Percentiles rank a stretch among this genome's conserved stretches.
These are phyloP conservation scores for Drosophila meridiana DNA, from an alignment of 2,888 invertebrate species.

Conservation along the genomic window DNA sequence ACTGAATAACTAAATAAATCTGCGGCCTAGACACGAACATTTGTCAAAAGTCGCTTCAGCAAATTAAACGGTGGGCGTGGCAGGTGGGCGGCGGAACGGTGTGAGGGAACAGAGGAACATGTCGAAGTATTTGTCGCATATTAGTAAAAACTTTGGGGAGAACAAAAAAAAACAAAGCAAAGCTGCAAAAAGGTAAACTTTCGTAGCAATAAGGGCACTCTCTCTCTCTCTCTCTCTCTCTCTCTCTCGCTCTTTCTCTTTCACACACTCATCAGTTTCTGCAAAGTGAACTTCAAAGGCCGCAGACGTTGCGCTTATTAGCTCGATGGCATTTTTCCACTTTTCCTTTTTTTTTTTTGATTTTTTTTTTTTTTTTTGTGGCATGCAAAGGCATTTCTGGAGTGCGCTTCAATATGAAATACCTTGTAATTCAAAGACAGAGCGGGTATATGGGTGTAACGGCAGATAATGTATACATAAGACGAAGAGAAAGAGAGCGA, in stretches of 20 bases:
- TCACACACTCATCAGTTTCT: constrained; percentile 14
- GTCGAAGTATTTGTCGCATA: constrained; percentile 39
- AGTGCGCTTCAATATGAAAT: constrained; percentile 57
- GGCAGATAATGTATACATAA: not conserved
- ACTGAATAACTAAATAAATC: constrained; percentile 72
- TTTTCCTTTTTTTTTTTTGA: not conserved
- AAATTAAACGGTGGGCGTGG: constrained; percentile 3
- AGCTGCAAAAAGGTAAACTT: constrained; percentile 10
- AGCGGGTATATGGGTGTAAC: not conserved
- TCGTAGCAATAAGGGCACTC: not conserved
- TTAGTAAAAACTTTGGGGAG: constrained; percentile 38
- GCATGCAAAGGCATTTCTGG: constrained; percentile 73
- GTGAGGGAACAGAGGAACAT: not conserved
- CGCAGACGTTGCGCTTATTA: constrained; percentile 66
- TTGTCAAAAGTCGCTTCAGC: constrained; percentile 50
- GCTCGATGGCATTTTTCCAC: constrained; percentile 61
- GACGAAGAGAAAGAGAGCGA: not conserved
- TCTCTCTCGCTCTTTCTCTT: not conserved
- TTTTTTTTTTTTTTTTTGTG: constrained; percentile 4
- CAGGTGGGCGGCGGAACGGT: not conserved
- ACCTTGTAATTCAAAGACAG: constrained; percentile 20
- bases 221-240: constrained; percentile 5
- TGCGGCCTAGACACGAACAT: constrained; percentile 56
- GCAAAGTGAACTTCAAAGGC: constrained; percentile 65
- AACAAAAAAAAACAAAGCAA: constrained; percentile 14